Base-by-base conservation (phyloP, 2,797 vertebrate species). In the Catharus ustulatus region DNA sequence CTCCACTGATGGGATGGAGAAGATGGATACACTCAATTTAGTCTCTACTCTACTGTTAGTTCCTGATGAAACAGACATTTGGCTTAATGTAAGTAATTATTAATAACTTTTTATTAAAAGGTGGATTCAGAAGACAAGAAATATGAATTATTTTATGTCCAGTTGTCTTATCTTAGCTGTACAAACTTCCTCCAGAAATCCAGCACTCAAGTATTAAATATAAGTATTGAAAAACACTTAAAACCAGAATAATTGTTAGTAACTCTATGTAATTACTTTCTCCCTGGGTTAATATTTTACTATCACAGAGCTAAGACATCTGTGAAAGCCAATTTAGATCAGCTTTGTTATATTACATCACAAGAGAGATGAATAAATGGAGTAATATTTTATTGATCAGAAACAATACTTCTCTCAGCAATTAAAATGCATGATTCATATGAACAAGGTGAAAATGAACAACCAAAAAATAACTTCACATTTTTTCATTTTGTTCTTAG, bases 381-480 rank as follows among this genome's bases (percentile, higher is more conserved):
- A 91, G 78, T 61, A 91, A 46, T 59, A 83, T 73, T 97, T 97
- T 97, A 97, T 96, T 97, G 67, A 89, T 77, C 55, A 72, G 74
- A 95, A 89, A 94, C 89, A 94, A 74, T 67, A 76, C 29, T 94
- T 89, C 68, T 93, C 87, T 93, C 89, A 89, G 89, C 84, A 97
- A 85, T 74, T 93, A 71, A 96, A 96, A 96, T 84, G 87, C 83
- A 46, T 87, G 21, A 75, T 84, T 95, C 89, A 66, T 86, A 78
- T 72, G 80, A 95, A 85, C 69, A 93, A 49, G 72, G 78, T 95
- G 93, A 97, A 97, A 94, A 90, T 51, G 71, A 52, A 93, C 51
- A 89, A 91, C 90, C 30, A 61, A 91, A 96, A 89, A 95, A 77
- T 54, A 96, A 82, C 32, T 96, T 97, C 96, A 97, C 96, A 96